Percentiles rank a stretch among this genome's conserved stretches.
These are phyloP conservation scores for Thera britannica DNA, from an alignment of 2,888 invertebrate species.

Conservation along the genomic window DNA sequence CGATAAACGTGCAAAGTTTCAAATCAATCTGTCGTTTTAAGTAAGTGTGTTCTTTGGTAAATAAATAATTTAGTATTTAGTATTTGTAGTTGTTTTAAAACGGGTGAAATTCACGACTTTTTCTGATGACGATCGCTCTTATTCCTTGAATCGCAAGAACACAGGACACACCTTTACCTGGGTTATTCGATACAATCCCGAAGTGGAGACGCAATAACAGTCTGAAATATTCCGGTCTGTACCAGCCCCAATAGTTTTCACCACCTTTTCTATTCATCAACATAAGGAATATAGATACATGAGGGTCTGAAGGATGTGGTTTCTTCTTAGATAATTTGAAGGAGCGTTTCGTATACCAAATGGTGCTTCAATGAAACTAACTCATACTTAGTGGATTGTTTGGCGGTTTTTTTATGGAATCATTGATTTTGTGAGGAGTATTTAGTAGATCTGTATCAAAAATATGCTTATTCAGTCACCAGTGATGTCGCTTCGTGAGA, in stretches of 20 bases:
- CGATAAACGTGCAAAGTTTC: too few relatives aligned
- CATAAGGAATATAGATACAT: background rate
- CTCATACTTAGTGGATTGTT: too few relatives aligned
- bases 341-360: background rate
- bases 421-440: too few relatives aligned
- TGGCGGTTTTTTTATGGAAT: too few relatives aligned
- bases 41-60: too few relatives aligned
- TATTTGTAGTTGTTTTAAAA: too few relatives aligned
- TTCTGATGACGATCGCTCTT: background rate
- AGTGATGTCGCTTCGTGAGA: too few relatives aligned
- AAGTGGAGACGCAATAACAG: conserved; percentile 57
- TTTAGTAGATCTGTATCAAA: too few relatives aligned
- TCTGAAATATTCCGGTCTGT: conserved; percentile 50
- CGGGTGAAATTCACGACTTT: too few relatives aligned
- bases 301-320: background rate
- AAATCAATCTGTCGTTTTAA: too few relatives aligned
- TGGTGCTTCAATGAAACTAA: background rate
- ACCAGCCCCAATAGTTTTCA: conserved; percentile 35
- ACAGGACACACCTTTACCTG: conserved; percentile 38
- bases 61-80: too few relatives aligned
- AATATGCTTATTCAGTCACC: too few relatives aligned
- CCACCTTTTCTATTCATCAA: conserved; percentile 28
- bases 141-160: conserved; percentile 18
- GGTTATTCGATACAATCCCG: conserved; percentile 53
- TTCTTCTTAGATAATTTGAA: background rate